These are phyloP conservation scores for Eristalis tenax DNA, from an alignment of 2,888 invertebrate species.

Conservation along the genomic window DNA sequence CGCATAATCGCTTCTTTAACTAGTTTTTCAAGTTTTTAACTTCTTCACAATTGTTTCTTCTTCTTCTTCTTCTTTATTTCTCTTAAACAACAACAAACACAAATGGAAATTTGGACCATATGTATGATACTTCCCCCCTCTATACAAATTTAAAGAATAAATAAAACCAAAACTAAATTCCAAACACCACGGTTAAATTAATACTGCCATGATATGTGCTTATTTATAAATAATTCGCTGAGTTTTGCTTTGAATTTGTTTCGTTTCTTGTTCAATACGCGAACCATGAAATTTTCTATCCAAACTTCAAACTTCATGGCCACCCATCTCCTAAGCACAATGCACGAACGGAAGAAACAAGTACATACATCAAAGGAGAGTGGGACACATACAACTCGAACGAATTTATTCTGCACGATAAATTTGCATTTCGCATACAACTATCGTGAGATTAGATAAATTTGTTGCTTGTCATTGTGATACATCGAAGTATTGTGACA, in stretches of 20 bases:
- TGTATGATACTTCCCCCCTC: neutral
- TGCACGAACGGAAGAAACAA: neutral
- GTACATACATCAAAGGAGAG: neutral
- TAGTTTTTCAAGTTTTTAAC: conserved; percentile 61
- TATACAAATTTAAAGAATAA: neutral
- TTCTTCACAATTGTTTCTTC: neutral
- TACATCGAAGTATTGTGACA: neutral
- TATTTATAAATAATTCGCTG: neutral
- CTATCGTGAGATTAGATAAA: neutral
- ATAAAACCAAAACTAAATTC: neutral
- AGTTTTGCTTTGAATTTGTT: neutral
- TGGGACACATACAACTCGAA: neutral
- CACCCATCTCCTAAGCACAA: neutral
- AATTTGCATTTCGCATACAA: neutral
- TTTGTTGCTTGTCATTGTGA: neutral
- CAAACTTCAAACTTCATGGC: neutral
- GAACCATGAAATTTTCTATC: neutral
- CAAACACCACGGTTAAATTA: neutral
- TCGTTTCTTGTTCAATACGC: neutral
- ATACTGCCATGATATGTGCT: neutral
- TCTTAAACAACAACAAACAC: neutral
- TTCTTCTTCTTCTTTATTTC: neutral
- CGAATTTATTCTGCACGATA: neutral
- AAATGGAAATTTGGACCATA: neutral
- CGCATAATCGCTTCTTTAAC: conserved; percentile 42